Evolutionary conservation across 2,888 invertebrate genomes (phyloP).

Genomic region (Chalcis sispes): DNA sequence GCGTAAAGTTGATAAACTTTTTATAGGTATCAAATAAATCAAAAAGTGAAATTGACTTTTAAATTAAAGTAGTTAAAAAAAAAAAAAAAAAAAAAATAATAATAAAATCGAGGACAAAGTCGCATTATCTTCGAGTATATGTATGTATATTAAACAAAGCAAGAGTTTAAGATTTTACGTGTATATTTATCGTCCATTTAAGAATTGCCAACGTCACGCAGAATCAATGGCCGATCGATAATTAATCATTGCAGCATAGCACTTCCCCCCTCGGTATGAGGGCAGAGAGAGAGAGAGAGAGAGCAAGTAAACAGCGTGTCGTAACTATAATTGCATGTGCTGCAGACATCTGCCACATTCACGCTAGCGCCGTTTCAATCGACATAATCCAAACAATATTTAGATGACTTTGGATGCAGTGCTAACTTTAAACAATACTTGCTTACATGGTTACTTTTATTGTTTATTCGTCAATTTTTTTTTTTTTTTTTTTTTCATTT

Average conservation of each 20-base stretch:
- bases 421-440: no score
- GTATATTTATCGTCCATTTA: constrained; percentile 6
- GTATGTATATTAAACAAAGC: no score
- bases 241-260: constrained; percentile 44
- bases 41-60: no score
- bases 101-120: no score
- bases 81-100: no score
- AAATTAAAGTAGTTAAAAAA: no score
- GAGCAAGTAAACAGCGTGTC: constrained; percentile 45
- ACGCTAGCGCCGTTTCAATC: background rate
- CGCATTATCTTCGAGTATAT: no score
- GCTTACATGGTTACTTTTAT: background rate
- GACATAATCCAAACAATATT: no score
- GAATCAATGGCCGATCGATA: constrained; percentile 47
- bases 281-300: background rate
- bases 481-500: constrained; percentile 3
- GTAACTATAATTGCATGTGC: constrained; percentile 49
- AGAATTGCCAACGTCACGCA: constrained; percentile 3
- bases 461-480: background rate
- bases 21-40: no score
- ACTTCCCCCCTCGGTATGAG: background rate
- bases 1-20: no score
- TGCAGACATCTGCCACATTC: constrained; percentile 47
- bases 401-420: no score
- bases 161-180: no score